These are phyloP conservation scores for Apotomis capreana DNA, from an alignment of 2,888 invertebrate species.

Conservation along the genomic window DNA sequence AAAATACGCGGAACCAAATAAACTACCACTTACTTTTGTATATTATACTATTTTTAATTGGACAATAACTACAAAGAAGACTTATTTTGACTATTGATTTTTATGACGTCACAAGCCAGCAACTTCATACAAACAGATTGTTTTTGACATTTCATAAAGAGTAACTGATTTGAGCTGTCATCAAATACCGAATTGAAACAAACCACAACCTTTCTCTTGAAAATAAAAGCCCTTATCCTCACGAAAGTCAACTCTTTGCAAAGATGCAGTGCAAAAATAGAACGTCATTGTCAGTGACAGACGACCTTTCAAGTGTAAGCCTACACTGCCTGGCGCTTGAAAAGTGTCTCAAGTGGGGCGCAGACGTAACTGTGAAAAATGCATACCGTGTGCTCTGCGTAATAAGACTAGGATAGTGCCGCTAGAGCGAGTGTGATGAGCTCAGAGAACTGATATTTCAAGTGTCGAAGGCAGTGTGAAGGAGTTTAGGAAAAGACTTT, in stretches of 20 bases:
- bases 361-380: slow-evolving; percentile 39
- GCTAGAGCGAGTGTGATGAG: slow-evolving; percentile 29
- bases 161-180: no score
- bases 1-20: no score
- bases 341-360: slow-evolving; percentile 46
- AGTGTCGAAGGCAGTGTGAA: slow-evolving; percentile 1
- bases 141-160: no score
- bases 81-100: no score
- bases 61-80: no score
- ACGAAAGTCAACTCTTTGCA: slow-evolving; percentile 31
- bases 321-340: slow-evolving; percentile 44
- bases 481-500: neutral
- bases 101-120: no score
- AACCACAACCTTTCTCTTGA: neutral
- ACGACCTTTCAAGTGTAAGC: slow-evolving; percentile 55
- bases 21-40: no score
- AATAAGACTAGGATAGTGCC: slow-evolving; percentile 33
- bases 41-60: no score
- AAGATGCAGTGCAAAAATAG: slow-evolving; percentile 49
- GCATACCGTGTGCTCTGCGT: slow-evolving; percentile 40
- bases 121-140: no score
- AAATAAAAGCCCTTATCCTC: slow-evolving; percentile 9
- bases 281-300: slow-evolving; percentile 50
- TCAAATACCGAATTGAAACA: no score
- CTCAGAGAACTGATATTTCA: slow-evolving; percentile 25